Evolutionary conservation across 1,140 invertebrate species (phyloP), one percentile per base, ranked within the genome.

Genomic region (Zophobas morio): DNA sequence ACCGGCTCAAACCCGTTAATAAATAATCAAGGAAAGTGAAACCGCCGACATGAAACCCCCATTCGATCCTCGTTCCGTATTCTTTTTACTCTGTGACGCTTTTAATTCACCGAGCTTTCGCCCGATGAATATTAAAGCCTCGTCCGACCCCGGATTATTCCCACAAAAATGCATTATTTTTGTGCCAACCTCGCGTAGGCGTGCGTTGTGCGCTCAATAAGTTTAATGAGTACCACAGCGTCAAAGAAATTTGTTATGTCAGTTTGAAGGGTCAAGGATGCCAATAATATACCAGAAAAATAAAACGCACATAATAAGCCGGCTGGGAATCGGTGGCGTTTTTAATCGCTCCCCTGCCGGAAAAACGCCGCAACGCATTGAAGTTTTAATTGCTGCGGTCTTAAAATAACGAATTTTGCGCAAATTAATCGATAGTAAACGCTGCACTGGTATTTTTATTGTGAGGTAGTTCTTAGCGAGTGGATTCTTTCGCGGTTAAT

Each of bases 231-330:
- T 4, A 20, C 20, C 20, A 51, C 20, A 51, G 2, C 49, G 49
- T 51, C n/a, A 20, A 51, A 51, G 49, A 51, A 51, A 51, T 51
- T 51, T 51, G 49, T 51, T 51, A 51, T 51, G 49, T 51, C 49
- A 51, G 49, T 20, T 5, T 6, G 49, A 6, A 51, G 49, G 49
- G 49, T 51, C 49, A 51, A 51, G 49, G 49, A 2, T 51, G n/a
- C 20, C 49, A 51, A n/a, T 51, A 20, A 6, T 20, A 20, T 20
- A 20, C 20, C 20, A 20, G n/a, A 51, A 51, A 20, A 20, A 4
- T n/a, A 51, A 51, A 51, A 4, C n/a, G 2, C 49, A 51, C 4
- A 51, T 51, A 20, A 20, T 2, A 51, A 51, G 20, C 20, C 49
- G 20, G n/a, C 49, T 5, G 20, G 49, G n/a, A 51, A 51, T 51